Evolutionary conservation across 2,797 vertebrate species (phyloP), one percentile per base, ranked within the genome.

Genomic region (Epinephelus coioides): DNA sequence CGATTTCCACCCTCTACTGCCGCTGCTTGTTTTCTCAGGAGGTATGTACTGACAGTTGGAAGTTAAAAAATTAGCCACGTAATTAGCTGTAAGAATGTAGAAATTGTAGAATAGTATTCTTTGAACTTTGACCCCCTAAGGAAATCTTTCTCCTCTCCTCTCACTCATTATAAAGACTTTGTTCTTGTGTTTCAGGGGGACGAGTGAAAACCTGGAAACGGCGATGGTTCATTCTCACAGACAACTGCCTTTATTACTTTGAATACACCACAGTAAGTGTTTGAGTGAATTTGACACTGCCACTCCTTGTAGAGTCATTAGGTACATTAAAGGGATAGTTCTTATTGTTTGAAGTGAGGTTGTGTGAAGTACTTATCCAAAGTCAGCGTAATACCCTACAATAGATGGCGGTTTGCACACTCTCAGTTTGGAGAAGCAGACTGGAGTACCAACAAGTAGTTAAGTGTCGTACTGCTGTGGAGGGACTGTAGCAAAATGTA

Each of bases 171-270:
- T 57, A 3, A 3, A 60, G 7, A 23, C 34, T 59, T 0, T 66
- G 3, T 61, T 46, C 46, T 73, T 87, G 47, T 86, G 85, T 91
- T 83, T 63, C 90, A 99, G 98, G 98, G 70, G 98, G 98, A 82
- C 96, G 98, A 0, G 98, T 99, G 90, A 99, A 99, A 93, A 99
- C 98, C 0, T 99, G 98, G 98, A 99, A 99, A 76, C 94, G 98
- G 6, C 96, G 98, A 73, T 99, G 98, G 98, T 99, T 99, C 88
- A 99, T 99, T 86, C 96, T 99, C 84, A 99, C 98, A 0, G 98
- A 99, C 90, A 99, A 97, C 94, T 99, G 98, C 92, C 96, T 99
- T 60, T 99, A 99, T 93, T 99, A 99, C 94, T 99, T 99, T 83
- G 98, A 98, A 91, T 99, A 97, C 88, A 99, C 98, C 70, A 98